Conservation (phyloP, 2,888 invertebrate genomes). For the Tribolium freemani region DNA sequence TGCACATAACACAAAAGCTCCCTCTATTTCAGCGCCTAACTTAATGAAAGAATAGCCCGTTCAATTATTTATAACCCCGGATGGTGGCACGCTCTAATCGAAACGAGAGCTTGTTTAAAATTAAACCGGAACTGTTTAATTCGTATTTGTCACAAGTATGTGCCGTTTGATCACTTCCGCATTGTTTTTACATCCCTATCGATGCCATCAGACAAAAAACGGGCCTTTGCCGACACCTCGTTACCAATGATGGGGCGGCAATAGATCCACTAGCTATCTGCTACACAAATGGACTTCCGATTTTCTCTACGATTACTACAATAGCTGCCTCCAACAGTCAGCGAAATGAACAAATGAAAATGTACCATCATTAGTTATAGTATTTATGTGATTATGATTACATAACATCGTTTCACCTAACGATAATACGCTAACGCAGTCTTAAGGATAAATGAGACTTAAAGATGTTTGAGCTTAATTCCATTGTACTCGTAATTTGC, state of each 20-base stretch:
- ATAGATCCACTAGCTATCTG: background rate
- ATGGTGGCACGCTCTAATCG: constrained; percentile 7
- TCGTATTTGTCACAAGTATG: constrained; percentile 27
- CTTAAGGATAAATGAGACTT: no score
- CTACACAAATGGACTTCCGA: background rate
- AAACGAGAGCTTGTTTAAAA: constrained; percentile 20
- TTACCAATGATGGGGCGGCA: background rate
- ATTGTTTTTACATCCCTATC: constrained; percentile 21
- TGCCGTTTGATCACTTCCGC: constrained; percentile 7
- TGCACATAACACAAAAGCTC: constrained; percentile 24
- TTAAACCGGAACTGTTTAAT: constrained; percentile 28
- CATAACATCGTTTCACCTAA: no score
- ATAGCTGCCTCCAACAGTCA: background rate
- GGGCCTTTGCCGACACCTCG: background rate
- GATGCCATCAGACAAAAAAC: background rate
- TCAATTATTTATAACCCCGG: constrained; percentile 24
- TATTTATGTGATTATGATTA: no score
- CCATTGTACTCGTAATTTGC: no score
- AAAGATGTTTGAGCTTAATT: no score
- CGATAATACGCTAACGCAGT: no score
- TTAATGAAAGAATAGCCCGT: constrained; percentile 30
- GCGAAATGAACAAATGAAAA: background rate
- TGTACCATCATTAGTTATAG: no score
- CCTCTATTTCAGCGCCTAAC: constrained; percentile 20
- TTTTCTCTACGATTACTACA: background rate